Evolutionary conservation across 2,888 invertebrate genomes (phyloP), one percentile per base, ranked within the genome.

Genomic region (Brachynemurus nebulosus): DNA sequence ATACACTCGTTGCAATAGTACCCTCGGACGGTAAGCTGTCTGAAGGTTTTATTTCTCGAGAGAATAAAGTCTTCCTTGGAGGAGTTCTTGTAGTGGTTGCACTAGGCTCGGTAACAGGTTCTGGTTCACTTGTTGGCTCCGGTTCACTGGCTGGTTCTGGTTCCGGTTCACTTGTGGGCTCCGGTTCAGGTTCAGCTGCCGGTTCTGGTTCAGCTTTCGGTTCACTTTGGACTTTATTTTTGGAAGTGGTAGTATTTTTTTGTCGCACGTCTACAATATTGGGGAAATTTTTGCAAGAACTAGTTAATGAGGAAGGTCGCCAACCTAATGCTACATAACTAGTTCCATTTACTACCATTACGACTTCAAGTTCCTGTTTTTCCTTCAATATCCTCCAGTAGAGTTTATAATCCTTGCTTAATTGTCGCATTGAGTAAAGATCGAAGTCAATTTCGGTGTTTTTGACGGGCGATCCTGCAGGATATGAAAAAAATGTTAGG

Each of bases 311-410:
- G 33, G 69, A 71, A 1, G 95, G 91, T 44, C 93, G 71, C 93
- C 95, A 96, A n/a, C 96, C 96, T 5, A 96, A 53, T 6, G 81
- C 90, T 3, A 80, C 81, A 68, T 90, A 96, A 11, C 89, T 85
- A 1, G 84, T 83, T 2, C 89, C 80, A 53, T 91, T 89, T n/a
- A 85, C 89, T 39, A 82, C 76, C 65, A 93, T 74, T 0, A 92
- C 76, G 18, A 91, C 71, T 62, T 95, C 95, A 19, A 95, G 69
- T 65, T 95, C 93, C n/a, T 75, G 74, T 23, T 79, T 76, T 47
- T 88, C 86, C 55, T 80, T 77, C 37, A 93, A 59, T 33, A 93
- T 74, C 41, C 85, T 72, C 90, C 92, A 93, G 65, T 85, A 89
- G 47, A 95, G 67, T 21, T 74, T 73, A 63, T 84, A 83, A 48